Conservation (phyloP, 2,797 vertebrate species). For the Adelosebastes latens region DNA sequence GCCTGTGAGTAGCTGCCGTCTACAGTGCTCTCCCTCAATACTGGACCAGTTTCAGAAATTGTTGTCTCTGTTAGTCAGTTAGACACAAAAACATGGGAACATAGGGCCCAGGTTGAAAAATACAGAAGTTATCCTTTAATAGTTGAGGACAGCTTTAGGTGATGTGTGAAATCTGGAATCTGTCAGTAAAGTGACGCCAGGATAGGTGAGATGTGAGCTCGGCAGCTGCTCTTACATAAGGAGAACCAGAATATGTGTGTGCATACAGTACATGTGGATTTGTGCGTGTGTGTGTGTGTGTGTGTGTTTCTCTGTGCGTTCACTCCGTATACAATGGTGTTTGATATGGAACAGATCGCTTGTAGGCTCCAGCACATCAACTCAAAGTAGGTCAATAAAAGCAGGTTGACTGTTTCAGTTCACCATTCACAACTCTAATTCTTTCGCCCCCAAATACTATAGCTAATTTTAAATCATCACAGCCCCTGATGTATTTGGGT, state of each 20-base stretch:
- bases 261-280: background rate
- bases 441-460: slow-evolving; percentile 48
- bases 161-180: background rate
- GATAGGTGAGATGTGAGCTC: background rate
- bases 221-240: background rate
- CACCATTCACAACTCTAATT: slow-evolving; percentile 61
- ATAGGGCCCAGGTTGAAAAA: too few species aligned
- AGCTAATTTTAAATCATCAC: slow-evolving; percentile 78
- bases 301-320: slow-evolving; percentile 2
- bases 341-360: slow-evolving; percentile 61
- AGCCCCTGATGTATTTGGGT: slow-evolving; percentile 75
- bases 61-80: too few species aligned
- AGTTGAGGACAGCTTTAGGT: too few species aligned
- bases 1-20: too few species aligned
- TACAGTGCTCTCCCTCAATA: too few species aligned
- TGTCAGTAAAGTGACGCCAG: background rate
- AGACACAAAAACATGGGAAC: too few species aligned
- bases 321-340: slow-evolving; percentile 20
- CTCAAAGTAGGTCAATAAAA: slow-evolving; percentile 77
- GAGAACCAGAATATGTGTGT: background rate
- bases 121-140: too few species aligned
- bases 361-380: slow-evolving; percentile 51
- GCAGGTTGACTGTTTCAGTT: slow-evolving; percentile 80
- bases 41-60: too few species aligned
- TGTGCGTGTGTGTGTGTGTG: slow-evolving; percentile 3